phyloP scores from a whole-genome alignment of 2,113 vertebrate species.

The Pseudorhombus dupliciocellatus region DNA sequence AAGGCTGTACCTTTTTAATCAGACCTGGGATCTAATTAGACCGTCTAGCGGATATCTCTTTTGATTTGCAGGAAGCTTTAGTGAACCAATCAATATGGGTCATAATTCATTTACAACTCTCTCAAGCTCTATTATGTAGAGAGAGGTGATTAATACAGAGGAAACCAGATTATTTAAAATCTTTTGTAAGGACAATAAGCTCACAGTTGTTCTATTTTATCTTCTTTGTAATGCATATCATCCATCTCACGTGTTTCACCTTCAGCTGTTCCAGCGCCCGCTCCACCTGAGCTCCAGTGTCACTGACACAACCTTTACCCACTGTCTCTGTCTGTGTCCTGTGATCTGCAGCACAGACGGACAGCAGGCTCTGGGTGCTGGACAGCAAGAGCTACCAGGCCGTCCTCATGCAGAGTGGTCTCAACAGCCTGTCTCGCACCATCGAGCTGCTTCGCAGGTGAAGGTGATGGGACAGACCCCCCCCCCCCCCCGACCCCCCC shows the following conservation, averaged over 20 bases:
- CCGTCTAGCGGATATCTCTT: conserved; percentile 40
- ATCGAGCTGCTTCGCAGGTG: conserved; percentile 80
- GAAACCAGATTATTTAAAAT: conserved; percentile 48
- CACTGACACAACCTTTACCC: conserved; percentile 27
- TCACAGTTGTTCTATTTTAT: neutral
- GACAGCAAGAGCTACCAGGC: conserved; percentile 78
- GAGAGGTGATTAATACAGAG: conserved; percentile 36
- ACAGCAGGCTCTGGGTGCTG: conserved; percentile 81
- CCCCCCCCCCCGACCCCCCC: too few relatives aligned
- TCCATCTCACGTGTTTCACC: conserved; percentile 14
- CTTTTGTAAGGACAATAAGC: conserved; percentile 4
- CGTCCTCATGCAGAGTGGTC: conserved; percentile 71
- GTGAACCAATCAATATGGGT: conserved; percentile 57
- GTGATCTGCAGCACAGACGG: conserved; percentile 69
- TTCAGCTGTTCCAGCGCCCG: neutral
- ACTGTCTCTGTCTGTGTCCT: conserved; percentile 39
- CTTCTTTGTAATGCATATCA: neutral
- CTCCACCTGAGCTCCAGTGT: conserved; percentile 12
- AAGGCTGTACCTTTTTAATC: conserved; percentile 30
- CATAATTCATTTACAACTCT: conserved; percentile 71
- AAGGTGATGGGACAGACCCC: conserved; percentile 12
- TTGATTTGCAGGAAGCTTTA: conserved; percentile 55
- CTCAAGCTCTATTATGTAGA: conserved; percentile 47
- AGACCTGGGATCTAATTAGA: conserved; percentile 55
- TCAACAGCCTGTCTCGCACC: conserved; percentile 65